Conservation (phyloP, 2,888 invertebrate species). For the Patella depressa region DNA sequence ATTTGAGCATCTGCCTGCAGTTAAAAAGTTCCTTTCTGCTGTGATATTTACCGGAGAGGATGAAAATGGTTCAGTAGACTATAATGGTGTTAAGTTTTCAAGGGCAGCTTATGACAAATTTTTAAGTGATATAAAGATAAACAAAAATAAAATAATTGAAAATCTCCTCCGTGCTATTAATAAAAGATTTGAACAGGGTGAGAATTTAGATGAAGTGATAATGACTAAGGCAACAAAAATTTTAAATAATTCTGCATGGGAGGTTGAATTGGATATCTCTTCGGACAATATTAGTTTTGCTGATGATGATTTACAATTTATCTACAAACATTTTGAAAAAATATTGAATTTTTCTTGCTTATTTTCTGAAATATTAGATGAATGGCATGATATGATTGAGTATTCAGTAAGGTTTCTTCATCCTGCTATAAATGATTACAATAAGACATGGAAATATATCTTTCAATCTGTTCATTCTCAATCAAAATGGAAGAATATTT, state of each 20-base stretch:
- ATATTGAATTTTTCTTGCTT: background rate
- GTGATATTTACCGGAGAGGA: too few relatives aligned
- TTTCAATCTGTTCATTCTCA: background rate
- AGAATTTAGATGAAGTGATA: too few relatives aligned
- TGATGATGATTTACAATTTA: slow-evolving; percentile 4
- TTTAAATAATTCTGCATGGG: too few relatives aligned
- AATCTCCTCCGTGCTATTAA: too few relatives aligned
- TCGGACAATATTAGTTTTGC: background rate
- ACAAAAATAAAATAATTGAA: background rate
- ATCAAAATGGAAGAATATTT: background rate
- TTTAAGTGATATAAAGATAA: background rate
- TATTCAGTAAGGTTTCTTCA: background rate
- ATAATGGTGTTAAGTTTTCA: background rate
- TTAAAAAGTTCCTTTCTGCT: too few relatives aligned
- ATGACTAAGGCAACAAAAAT: too few relatives aligned
- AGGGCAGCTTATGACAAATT: background rate
- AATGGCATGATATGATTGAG: background rate
- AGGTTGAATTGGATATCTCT: too few relatives aligned
- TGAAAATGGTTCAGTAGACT: background rate
- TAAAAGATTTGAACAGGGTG: too few relatives aligned
- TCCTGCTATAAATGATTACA: background rate
- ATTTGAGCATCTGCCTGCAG: too few relatives aligned
- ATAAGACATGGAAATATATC: background rate
- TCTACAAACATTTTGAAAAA: background rate
- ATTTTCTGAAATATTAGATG: background rate